Base-by-base conservation (phyloP, 2,888 invertebrate genomes). In the Siphonodentalium dalli region DNA sequence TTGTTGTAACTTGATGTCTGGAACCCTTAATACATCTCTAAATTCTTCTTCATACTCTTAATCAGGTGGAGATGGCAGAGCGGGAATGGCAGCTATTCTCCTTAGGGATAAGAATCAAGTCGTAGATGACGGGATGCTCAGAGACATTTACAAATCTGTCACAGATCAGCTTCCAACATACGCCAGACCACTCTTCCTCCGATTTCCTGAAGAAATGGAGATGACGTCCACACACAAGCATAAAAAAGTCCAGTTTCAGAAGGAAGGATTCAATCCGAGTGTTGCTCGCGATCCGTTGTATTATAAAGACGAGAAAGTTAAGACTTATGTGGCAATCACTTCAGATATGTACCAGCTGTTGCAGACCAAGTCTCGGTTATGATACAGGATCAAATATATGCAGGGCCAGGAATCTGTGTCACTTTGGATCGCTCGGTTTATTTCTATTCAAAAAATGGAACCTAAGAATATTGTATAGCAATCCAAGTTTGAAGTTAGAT, bases 51-150 rank as follows among this genome's bases (percentile, higher is more conserved):
- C n/a, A n/a, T n/a, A n/a, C n/a, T n/a, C n/a, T n/a, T n/a, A n/a
- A n/a, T n/a, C n/a, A 70, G 72, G 68, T 34, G 58, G 58, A n/a
- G 70, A 73, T 46, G 72, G 72, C 8, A 51, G 71, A 23, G 72
- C 75, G 5, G 78, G 78, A 2, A 78, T 78, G 78, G 76, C 73
- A 8, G 72, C 75, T n/a, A 47, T 78, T 6, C 65, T 68, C 15
- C 43, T 74, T 21, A 65, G 63, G 20, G 56, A 65, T 0, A 58
- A 55, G 7, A 23, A 55, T 6, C 45, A 61, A 1, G 31, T 63
- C 0, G 49, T 63, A 5, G 44, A 60, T 0, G 52, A 63, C 1
- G 43, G 53, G 4, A 48, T 63, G 7, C 45, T 72, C 3, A 33
- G 44, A 7, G 60, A 65, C 4, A 61, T 74, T 3, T 71, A 61